These are phyloP conservation scores for Idaea aversata DNA, from an alignment of 2,888 invertebrate species.

Conservation along the genomic window DNA sequence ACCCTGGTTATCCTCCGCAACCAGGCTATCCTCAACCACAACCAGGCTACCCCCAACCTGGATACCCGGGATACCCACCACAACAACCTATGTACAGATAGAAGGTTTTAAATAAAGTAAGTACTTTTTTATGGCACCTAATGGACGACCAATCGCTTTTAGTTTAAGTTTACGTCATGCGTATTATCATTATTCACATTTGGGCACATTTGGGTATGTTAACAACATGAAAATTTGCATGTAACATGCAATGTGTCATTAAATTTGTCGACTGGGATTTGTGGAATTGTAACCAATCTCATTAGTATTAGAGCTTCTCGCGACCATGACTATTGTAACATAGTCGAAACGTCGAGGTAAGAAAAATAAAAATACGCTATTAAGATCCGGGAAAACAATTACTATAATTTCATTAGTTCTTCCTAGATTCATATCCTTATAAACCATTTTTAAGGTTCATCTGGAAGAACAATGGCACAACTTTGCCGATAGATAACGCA, in stretches of 20 bases:
- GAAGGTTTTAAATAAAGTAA: constrained; percentile 41
- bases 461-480: no score
- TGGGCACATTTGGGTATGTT: neutral
- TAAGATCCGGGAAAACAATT: no score
- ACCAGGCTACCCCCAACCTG: constrained; percentile 37
- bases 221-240: neutral
- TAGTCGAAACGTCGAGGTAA: no score
- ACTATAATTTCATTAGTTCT: no score
- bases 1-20: constrained; percentile 39
- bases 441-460: no score
- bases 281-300: neutral
- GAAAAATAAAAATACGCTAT: no score
- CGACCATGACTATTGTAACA: no score
- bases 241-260: neutral
- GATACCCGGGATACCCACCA: constrained; percentile 29
- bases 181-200: neutral
- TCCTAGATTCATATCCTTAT: no score
- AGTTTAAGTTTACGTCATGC: neutral
- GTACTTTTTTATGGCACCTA: constrained; percentile 17
- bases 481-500: no score
- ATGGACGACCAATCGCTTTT: constrained; percentile 47
- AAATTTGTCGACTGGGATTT: neutral
- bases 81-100: constrained; percentile 51
- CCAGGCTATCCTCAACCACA: constrained; percentile 25
- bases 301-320: neutral